phyloP scores from a whole-genome alignment of 2,113 vertebrate species.

The Turnix velox region DNA sequence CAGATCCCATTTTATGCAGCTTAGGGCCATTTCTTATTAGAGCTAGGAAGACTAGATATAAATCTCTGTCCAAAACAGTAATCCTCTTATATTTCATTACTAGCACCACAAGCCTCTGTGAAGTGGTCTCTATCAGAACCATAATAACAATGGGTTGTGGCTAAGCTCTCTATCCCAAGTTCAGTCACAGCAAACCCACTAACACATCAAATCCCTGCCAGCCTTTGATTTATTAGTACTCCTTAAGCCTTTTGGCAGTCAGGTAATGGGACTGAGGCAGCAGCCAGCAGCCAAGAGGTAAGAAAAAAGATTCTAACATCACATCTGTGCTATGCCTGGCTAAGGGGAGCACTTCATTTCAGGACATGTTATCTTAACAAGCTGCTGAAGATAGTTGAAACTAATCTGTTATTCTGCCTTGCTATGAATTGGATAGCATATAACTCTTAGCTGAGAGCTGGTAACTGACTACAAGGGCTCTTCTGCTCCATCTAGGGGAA shows the following conservation, averaged over 20 bases:
- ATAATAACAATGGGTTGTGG: conserved; percentile 1
- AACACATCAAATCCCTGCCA: conserved; percentile 7
- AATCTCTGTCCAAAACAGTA: conserved; percentile 44
- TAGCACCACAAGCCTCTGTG: neutral
- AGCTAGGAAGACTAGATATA: conserved; percentile 36
- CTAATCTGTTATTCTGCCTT: conserved; percentile 4
- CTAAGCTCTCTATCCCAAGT: conserved; percentile 34
- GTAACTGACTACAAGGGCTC: neutral
- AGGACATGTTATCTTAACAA: neutral
- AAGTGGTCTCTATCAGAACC: conserved; percentile 17
- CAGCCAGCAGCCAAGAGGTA: neutral
- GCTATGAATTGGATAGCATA: neutral
- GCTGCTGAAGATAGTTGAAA: neutral
- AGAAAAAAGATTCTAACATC: neutral
- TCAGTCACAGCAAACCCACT: conserved; percentile 15
- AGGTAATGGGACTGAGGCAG: neutral
- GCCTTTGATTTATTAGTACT: conserved; percentile 31
- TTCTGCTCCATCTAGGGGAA: neutral
- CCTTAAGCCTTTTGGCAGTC: neutral
- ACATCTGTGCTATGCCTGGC: neutral
- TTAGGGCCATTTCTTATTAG: conserved; percentile 36
- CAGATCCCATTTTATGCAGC: neutral
- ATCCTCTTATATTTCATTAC: conserved; percentile 58
- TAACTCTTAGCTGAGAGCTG: neutral
- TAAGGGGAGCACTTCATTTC: neutral